These are phyloP conservation scores for Gallinago paraguaiae DNA, from an alignment of 2,113 vertebrate species.

Conservation along the genomic window DNA sequence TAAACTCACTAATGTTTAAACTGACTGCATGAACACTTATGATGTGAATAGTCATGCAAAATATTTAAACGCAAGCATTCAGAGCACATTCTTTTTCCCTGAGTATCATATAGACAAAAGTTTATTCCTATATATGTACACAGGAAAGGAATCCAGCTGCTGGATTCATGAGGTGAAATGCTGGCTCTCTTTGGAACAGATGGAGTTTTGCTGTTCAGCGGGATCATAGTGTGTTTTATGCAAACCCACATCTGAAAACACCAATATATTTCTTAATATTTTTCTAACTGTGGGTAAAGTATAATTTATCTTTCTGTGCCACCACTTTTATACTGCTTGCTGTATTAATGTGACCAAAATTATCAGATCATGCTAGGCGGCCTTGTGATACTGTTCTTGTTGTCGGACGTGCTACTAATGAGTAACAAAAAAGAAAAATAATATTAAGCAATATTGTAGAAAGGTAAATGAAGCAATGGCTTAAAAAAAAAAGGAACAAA, in stretches of 20 bases:
- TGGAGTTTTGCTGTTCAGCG: background rate
- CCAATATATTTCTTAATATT: background rate
- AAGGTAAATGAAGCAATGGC: background rate
- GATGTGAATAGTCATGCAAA: slow-evolving; percentile 16
- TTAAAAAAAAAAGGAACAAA: background rate
- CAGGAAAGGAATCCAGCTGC: slow-evolving; percentile 44
- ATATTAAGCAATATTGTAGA: background rate
- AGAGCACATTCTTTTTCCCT: slow-evolving; percentile 52
- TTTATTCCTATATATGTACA: slow-evolving; percentile 67
- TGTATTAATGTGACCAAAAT: background rate
- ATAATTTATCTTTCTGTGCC: background rate
- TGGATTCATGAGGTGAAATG: slow-evolving; percentile 56
- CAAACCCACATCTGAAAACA: background rate
- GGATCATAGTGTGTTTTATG: background rate
- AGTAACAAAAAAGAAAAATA: background rate
- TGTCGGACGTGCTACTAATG: background rate
- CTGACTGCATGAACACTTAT: background rate
- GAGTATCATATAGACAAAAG: slow-evolving; percentile 51
- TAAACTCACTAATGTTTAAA: background rate
- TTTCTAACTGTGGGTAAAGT: background rate
- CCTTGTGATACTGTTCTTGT: background rate
- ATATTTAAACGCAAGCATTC: slow-evolving; percentile 8
- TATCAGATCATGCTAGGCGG: background rate
- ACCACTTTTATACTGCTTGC: background rate
- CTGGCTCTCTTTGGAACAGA: slow-evolving; percentile 9